Evolutionary conservation across 2,797 vertebrate species (phyloP).

Genomic region (Ctenochaetus hawaiiensis): DNA sequence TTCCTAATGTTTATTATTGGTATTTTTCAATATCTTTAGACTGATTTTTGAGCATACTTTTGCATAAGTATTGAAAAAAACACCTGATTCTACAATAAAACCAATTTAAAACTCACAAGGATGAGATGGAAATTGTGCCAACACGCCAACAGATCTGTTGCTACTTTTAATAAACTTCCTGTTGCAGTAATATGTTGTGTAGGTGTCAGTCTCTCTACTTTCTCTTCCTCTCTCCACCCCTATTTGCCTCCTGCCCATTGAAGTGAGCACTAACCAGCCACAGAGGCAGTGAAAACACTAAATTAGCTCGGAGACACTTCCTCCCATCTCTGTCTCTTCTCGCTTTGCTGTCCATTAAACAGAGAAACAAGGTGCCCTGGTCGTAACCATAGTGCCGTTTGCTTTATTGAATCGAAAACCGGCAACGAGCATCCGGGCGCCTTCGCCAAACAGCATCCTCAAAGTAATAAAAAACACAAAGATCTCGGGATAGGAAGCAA

Average conservation of each 20-base stretch:
- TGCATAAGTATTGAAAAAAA: neutral
- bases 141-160: neutral
- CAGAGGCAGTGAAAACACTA: slow-evolving; percentile 37
- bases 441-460: slow-evolving; percentile 45
- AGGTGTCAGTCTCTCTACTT: neutral
- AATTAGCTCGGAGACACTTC: slow-evolving; percentile 61
- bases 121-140: neutral
- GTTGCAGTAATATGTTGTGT: neutral
- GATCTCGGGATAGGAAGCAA: slow-evolving; percentile 55
- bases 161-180: slow-evolving; percentile 2
- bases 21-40: slow-evolving; percentile 4
- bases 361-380: slow-evolving; percentile 27
- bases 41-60: neutral
- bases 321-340: slow-evolving; percentile 38
- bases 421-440: slow-evolving; percentile 37
- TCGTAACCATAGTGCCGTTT: slow-evolving; percentile 49
- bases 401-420: slow-evolving; percentile 62
- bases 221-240: neutral
- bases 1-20: neutral
- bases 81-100: neutral
- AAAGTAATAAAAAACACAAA: slow-evolving; percentile 60
- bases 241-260: slow-evolving; percentile 32
- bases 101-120: neutral
- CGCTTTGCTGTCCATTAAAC: slow-evolving; percentile 59
- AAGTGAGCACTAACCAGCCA: slow-evolving; percentile 44